A percentile compares a stretch with the other conserved stretches of the same genome.
Conservation (phyloP, 2,113 vertebrate genomes). For the Coreoperca whiteheadi region DNA sequence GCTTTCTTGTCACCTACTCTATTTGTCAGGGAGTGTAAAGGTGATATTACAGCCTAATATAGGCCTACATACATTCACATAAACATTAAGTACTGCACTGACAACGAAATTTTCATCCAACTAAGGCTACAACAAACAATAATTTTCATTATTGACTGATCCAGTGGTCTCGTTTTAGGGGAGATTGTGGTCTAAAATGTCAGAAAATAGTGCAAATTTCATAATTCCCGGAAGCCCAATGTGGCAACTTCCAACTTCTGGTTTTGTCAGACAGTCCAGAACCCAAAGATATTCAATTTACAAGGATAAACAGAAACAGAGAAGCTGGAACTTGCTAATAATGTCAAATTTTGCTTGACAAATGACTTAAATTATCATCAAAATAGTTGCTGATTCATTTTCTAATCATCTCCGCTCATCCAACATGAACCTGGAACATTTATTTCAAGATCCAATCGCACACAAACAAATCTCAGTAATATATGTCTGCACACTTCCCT, state of each 20-base stretch:
- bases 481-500: conserved; percentile 27
- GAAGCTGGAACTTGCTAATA: neutral
- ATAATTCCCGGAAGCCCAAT: neutral
- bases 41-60: too few species aligned
- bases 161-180: neutral
- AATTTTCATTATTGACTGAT: neutral
- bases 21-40: too few species aligned
- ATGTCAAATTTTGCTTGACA: neutral
- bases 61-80: too few species aligned
- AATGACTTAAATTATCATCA: neutral
- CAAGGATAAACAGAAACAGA: neutral
- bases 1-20: too few species aligned
- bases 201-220: neutral
- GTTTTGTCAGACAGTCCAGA: neutral
- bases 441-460: neutral
- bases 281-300: neutral
- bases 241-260: neutral
- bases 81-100: too few species aligned
- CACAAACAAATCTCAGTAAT: conserved; percentile 23
- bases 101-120: too few species aligned
- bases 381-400: conserved; percentile 1
- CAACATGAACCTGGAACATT: conserved; percentile 19
- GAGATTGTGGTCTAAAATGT: neutral
- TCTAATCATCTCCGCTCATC: neutral
- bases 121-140: too few species aligned